Evolutionary conservation across 1,140 invertebrate genomes (phyloP).

Genomic region (Oryctes rhinoceros): DNA sequence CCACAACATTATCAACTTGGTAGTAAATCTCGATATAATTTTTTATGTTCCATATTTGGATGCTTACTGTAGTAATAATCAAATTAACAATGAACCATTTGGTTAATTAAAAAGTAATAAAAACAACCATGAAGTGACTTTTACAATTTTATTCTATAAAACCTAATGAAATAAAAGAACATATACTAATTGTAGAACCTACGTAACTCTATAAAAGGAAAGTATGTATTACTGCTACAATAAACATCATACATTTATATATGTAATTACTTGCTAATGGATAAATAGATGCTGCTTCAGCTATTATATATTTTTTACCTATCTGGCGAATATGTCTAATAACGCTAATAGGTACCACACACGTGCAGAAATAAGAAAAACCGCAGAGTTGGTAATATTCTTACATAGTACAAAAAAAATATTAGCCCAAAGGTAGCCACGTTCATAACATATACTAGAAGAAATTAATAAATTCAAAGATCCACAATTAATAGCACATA

Average conservation of each 20-base stretch:
- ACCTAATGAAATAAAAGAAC: conserved; percentile 33
- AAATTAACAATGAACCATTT: conserved; percentile 9
- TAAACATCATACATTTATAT: conserved; percentile 37
- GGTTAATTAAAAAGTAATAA: conserved; percentile 26
- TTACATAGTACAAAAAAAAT: conserved; percentile 8
- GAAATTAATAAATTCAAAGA: background rate
- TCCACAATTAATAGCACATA: background rate
- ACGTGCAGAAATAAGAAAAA: conserved; percentile 21
- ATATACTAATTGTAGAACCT: conserved; percentile 23
- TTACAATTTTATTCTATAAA: conserved; percentile 25
- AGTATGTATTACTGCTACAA: conserved; percentile 30
- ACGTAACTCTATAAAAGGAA: conserved; percentile 27
- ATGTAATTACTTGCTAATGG: conserved; percentile 22
- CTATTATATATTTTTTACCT: background rate
- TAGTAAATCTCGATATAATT: background rate
- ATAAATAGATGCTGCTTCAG: conserved; percentile 22
- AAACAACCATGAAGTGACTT: conserved; percentile 24
- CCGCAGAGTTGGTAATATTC: conserved; percentile 21
- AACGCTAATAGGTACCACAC: conserved; percentile 14
- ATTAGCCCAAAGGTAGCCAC: background rate
- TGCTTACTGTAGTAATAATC: conserved; percentile 37
- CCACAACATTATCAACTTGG: background rate
- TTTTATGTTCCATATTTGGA: background rate
- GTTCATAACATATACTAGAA: background rate
- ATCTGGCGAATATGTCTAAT: conserved; percentile 16